These are phyloP conservation scores for Peromyscus aztecus DNA, from an alignment of 2,797 vertebrate genomes.

Conservation along the genomic window DNA sequence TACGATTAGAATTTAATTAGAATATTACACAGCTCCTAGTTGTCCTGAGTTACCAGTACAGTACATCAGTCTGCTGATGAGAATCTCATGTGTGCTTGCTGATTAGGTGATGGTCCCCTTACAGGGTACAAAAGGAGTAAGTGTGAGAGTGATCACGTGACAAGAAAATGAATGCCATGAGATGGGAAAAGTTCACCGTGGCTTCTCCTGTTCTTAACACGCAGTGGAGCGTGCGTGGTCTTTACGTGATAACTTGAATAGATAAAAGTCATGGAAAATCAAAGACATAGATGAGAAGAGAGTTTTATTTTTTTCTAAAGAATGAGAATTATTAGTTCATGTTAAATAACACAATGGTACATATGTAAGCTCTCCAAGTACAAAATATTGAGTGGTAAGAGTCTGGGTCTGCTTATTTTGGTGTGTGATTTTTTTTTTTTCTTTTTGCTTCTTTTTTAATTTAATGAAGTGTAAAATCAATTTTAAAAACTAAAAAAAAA, in stretches of 20 bases:
- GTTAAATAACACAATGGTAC: conserved; percentile 11
- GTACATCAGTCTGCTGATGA: not conserved
- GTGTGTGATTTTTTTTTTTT: not conserved
- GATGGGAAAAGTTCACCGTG: conserved; percentile 22
- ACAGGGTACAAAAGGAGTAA: not conserved
- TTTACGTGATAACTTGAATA: conserved; percentile 23
- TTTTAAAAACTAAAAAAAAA: not conserved
- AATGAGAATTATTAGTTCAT: not conserved
- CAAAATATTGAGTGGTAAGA: not conserved
- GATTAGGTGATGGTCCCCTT: not conserved
- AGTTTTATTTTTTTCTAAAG: not conserved
- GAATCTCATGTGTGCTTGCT: not conserved
- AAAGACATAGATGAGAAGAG: conserved; percentile 35
- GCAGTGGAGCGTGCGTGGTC: not conserved
- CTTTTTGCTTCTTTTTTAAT: not conserved
- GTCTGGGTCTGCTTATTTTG: not conserved
- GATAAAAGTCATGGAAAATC: not conserved
- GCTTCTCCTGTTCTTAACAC: conserved; percentile 22
- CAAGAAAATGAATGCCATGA: not conserved
- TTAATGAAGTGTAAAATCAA: not conserved
- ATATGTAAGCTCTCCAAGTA: conserved; percentile 37
- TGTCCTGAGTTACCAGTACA: not conserved
- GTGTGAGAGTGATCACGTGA: not conserved
- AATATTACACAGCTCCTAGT: not conserved
- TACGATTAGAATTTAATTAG: conserved; percentile 1